phyloP scores from a whole-genome alignment of 1,140 invertebrate genomes.

The Zaprionus africanus region DNA sequence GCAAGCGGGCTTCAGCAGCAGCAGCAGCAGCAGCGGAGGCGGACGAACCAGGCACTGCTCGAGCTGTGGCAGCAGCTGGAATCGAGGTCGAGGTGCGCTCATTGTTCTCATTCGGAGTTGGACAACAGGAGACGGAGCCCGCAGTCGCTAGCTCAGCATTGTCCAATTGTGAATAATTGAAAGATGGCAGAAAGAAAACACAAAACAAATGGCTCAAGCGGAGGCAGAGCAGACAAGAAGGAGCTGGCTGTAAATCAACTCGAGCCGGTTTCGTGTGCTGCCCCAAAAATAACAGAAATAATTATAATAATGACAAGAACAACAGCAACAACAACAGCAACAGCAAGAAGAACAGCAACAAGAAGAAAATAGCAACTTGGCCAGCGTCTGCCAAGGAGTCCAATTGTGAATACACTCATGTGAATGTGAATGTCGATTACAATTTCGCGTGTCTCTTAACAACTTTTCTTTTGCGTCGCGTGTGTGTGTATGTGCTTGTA shows the following conservation, averaged over 20 bases:
- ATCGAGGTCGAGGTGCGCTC: slow-evolving; percentile 25
- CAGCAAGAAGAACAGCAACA: slow-evolving; percentile 48
- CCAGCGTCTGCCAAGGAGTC: neutral
- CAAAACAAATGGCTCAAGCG: slow-evolving; percentile 11
- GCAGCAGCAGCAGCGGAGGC: slow-evolving; percentile 14
- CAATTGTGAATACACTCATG: slow-evolving; percentile 32
- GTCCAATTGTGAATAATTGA: slow-evolving; percentile 71
- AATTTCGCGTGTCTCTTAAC: slow-evolving; percentile 67
- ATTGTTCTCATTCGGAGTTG: slow-evolving; percentile 54
- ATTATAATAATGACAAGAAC: slow-evolving; percentile 69
- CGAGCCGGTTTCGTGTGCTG: slow-evolving; percentile 55
- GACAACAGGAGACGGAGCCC: slow-evolving; percentile 12
- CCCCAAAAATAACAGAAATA: slow-evolving; percentile 51
- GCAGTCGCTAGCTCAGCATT: slow-evolving; percentile 45
- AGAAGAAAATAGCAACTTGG: slow-evolving; percentile 25
- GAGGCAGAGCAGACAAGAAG: slow-evolving; percentile 7
- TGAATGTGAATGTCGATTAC: slow-evolving; percentile 48
- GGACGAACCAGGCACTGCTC: neutral
- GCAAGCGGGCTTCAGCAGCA: slow-evolving; percentile 18
- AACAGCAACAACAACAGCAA: slow-evolving; percentile 42
- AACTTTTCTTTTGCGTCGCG: slow-evolving; percentile 46
- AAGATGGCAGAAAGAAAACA: slow-evolving; percentile 31
- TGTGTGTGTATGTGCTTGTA: slow-evolving; percentile 18
- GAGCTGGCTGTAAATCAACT: slow-evolving; percentile 66
- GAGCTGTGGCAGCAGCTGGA: neutral